A percentile compares a stretch with the other conserved stretches of the same genome.
phyloP scores from a whole-genome alignment of 2,113 vertebrate species.

The Poecile atricapillus region DNA sequence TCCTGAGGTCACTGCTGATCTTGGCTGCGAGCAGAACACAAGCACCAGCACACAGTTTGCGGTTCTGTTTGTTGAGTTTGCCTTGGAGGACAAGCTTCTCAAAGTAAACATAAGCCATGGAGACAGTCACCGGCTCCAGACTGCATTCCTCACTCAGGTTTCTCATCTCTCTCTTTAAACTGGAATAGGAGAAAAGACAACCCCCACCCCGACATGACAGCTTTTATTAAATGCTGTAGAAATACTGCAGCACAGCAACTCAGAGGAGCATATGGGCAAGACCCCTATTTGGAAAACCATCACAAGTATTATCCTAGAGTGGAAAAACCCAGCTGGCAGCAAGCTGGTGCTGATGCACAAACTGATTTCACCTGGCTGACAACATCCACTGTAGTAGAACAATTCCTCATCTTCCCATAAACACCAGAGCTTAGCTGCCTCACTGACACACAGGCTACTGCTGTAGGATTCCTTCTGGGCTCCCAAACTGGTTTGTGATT shows the following conservation, averaged over 20 bases:
- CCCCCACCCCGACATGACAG: not conserved
- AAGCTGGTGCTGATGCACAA: not conserved
- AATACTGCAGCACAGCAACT: not conserved
- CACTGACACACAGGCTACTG: not conserved
- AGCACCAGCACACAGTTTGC: slow-evolving; percentile 93
- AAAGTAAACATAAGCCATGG: slow-evolving; percentile 97
- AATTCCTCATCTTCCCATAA: not conserved
- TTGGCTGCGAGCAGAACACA: slow-evolving; percentile 94
- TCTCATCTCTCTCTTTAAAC: slow-evolving; percentile 93
- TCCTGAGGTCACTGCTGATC: slow-evolving; percentile 97
- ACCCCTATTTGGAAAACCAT: not conserved
- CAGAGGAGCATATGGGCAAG: not conserved
- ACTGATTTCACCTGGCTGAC: not conserved
- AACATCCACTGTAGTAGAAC: not conserved
- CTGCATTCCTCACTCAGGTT: slow-evolving; percentile 84
- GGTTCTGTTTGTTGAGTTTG: slow-evolving; percentile 96
- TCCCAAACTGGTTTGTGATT: not conserved
- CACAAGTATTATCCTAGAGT: not conserved
- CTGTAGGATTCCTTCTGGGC: not conserved
- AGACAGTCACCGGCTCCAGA: slow-evolving; percentile 89
- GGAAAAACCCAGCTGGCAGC: not conserved
- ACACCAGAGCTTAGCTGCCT: not conserved
- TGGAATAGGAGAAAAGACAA: slow-evolving; percentile 41
- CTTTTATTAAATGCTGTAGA: not conserved
- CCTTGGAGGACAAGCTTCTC: slow-evolving; percentile 97